Evolutionary conservation across 2,888 invertebrate genomes (phyloP), one percentile per base, ranked within the genome.

Genomic region (Rhorus exstirpatorius): DNA sequence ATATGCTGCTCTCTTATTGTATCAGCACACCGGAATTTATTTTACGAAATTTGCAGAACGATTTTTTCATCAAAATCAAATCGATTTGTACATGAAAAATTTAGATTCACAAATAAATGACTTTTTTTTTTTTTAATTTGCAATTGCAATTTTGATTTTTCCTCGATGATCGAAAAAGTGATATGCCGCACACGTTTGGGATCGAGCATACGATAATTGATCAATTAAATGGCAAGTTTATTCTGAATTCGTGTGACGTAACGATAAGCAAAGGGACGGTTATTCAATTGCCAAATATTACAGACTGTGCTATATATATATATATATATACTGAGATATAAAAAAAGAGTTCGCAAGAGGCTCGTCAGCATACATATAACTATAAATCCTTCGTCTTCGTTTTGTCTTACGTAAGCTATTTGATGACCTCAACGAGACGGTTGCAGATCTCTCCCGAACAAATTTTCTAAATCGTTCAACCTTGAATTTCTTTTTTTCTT

Each of bases 211-310:
- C n/a, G n/a, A 81, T 68, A 61, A 78, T 68, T 55, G 72, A 78
- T 78, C 81, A 78, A 78, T 81, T 74, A 63, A 67, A 67, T 55
- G 35, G 35, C 58, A 75, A 65, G 41, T 21, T 58, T 61, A 53
- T 68, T 71, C 44, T 49, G 44, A 61, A 77, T 51, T 60, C 24
- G 19, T 44, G n/a, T 82, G 74, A 82, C 70, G 75, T 70, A 82
- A 82, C 38, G 49, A 44, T 78, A 35, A 79, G 68, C 35, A 12
- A 70, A 84, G 85, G 84, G 72, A 55, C 76, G 74, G 63, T 74
- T 83, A 75, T 86, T 86, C 88, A 89, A 90, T 90, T 90, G 88
- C 82, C 85, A 83, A 90, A 90, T 84, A 87, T 88, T 79, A 86
- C 85, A 75, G 85, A 78, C 80, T 63, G 58, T 68, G 10, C 10